Evolutionary conservation across 2,888 invertebrate genomes (phyloP).

Genomic region (Malachius bipustulatus): DNA sequence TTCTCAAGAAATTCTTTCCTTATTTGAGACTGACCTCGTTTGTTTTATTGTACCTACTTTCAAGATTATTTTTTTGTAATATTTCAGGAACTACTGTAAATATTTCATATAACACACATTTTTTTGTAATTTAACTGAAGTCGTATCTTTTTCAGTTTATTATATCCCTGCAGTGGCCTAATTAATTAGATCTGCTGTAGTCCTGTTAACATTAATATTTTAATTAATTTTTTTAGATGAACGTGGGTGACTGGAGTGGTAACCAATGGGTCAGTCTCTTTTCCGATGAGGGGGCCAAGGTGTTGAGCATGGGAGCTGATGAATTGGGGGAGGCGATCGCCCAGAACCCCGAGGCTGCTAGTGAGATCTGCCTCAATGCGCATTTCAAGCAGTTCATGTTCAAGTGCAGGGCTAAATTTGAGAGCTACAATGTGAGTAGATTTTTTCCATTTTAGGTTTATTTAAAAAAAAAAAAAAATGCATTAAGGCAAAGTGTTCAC

Average conservation of each 20-base stretch:
- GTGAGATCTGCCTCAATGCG: conserved; percentile 57
- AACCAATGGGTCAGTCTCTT: conserved; percentile 88
- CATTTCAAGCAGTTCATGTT: conserved; percentile 73
- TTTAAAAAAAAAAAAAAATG: too few species aligned
- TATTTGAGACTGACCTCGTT: too few species aligned
- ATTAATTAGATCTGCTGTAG: too few species aligned
- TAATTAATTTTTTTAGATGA: conserved; percentile 46
- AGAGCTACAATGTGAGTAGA: conserved; percentile 74
- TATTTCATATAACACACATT: too few species aligned
- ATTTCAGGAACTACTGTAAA: too few species aligned
- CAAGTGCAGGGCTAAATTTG: conserved; percentile 78
- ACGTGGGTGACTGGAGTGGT: conserved; percentile 76
- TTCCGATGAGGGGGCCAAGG: conserved; percentile 66
- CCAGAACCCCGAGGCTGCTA: conserved; percentile 51
- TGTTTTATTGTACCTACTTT: too few species aligned
- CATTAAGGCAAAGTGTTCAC: too few species aligned
- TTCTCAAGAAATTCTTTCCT: too few species aligned
- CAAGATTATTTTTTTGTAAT: too few species aligned
- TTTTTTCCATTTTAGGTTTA: too few species aligned
- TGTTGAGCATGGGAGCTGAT: conserved; percentile 58
- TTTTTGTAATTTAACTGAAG: conserved; percentile 1
- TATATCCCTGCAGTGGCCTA: too few species aligned
- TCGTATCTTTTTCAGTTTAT: background rate
- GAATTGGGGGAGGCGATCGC: conserved; percentile 69
- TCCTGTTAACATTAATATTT: too few species aligned